Evolutionary conservation across 2,797 vertebrate species (phyloP), one percentile per base, ranked within the genome.

Genomic region (Psittacula derbiana): DNA sequence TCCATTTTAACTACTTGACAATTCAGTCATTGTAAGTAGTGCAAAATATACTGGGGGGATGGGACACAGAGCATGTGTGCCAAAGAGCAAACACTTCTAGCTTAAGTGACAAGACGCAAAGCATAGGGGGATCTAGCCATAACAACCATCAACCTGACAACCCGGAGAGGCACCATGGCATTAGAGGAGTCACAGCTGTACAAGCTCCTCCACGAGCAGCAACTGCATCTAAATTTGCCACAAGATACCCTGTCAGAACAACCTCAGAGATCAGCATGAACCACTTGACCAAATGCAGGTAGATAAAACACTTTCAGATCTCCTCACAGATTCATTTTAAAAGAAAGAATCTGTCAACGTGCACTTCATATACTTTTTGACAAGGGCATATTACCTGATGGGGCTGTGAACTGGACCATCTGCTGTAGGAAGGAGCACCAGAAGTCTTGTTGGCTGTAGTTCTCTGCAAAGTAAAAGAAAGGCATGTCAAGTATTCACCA

Each of bases 401-500:
- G 47, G 97, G 98, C 98, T 98, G 98, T 93, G 98, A 98, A 95
- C 98, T 97, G 95, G 98, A 98, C 98, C 98, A 99, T 99, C 98
- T 98, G 98, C 98, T 98, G 94, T 97, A 98, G 93, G 98, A 98
- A 97, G 97, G 93, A 92, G 79, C 94, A 97, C 97, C 96, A 92
- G 97, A 97, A 72, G 97, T 96, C 98, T 98, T 98, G 95, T 92
- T 98, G 96, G 96, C 96, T 97, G 97, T 93, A 91, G 95, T 52
- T 95, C 98, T 98, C 98, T 98, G 97, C 96, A 98, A 98, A 98
- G 80, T 12, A 79, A 67, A 53, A 98, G 97, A 88, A 88, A 96
- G 89, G 96, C 74, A 96, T 28, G 76, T 95, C 95, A 92, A 94
- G 95, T 93, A 96, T 84, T 96, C 97, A 97, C 87, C 60, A n/a